These are phyloP conservation scores for Hipposideros armiger DNA, from an alignment of 2,113 vertebrate species.

Conservation along the genomic window DNA sequence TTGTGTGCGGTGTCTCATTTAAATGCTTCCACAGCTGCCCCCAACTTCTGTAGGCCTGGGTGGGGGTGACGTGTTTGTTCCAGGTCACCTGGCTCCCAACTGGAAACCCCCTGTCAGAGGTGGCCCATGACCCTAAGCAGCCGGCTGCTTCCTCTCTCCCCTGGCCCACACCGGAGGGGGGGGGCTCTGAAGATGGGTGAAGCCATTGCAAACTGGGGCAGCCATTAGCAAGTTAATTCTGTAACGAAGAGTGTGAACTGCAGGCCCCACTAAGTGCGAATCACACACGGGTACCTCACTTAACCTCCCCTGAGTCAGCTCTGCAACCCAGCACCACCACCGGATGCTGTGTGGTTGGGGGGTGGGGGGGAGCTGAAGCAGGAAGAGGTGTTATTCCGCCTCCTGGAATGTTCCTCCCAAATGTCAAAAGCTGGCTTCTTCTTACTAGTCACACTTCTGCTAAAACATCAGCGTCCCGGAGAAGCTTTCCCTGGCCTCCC, in stretches of 20 bases:
- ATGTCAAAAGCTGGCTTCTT: background rate
- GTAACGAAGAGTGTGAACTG: too few species aligned
- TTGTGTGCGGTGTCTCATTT: too few species aligned
- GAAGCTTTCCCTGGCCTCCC: background rate
- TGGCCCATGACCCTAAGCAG: background rate
- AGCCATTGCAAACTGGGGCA: background rate
- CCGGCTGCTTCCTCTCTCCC: too few species aligned
- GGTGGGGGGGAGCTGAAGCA: too few species aligned
- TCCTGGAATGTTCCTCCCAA: background rate
- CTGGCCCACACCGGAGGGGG: background rate
- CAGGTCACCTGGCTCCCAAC: background rate
- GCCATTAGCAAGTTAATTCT: background rate
- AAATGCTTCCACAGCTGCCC: too few species aligned
- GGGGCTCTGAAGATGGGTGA: background rate
- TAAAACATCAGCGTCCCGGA: background rate
- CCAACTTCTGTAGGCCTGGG: background rate
- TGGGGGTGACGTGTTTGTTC: background rate
- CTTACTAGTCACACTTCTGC: background rate
- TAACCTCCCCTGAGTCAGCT: too few species aligned
- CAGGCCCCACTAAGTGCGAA: accelerated
- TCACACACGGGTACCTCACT: too few species aligned
- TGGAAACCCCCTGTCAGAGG: too few species aligned
- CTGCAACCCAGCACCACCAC: too few species aligned
- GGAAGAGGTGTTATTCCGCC: background rate
- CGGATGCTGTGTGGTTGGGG: background rate